Conservation (phyloP, 2,888 invertebrate species). For the Heteromyza rotundicornis region DNA sequence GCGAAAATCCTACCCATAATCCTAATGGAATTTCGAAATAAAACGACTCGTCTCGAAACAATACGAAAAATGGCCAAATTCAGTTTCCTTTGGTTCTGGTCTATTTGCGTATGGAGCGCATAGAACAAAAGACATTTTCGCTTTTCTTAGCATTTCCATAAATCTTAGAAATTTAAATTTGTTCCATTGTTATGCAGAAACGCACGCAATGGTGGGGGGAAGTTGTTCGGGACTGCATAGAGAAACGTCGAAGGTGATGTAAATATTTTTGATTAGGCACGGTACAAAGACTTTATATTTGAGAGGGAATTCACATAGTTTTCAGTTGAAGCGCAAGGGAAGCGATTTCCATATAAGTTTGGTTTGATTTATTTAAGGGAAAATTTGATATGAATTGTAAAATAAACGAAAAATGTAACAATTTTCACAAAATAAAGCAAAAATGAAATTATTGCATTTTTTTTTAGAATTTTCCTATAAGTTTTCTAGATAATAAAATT, state of each 20-base stretch:
- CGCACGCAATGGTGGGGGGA: no score
- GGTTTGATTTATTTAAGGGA: no score
- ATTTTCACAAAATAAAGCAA: no score
- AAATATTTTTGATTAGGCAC: constrained; percentile 28
- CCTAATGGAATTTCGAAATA: constrained; percentile 13
- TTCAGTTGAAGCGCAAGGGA: no score
- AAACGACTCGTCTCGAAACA: constrained; percentile 2
- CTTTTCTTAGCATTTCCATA: constrained; percentile 21
- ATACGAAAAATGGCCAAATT: not conserved
- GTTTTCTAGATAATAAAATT: no score
- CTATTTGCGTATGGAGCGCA: constrained; percentile 24
- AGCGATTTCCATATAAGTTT: no score
- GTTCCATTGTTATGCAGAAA: constrained; percentile 16
- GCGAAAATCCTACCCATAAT: constrained; percentile 36
- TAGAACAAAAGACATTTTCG: constrained; percentile 12
- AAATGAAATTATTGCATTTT: no score
- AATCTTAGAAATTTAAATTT: constrained; percentile 26
- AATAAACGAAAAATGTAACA: no score
- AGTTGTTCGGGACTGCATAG: no score
- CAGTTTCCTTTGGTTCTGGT: constrained; percentile 10
- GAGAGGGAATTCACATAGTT: no score
- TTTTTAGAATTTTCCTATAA: no score
- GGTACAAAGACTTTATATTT: not conserved
- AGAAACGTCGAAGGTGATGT: constrained; percentile 23
- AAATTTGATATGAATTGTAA: no score